Evolutionary conservation across 2,797 vertebrate genomes (phyloP).

Genomic region (Gymnothorax reevesii): DNA sequence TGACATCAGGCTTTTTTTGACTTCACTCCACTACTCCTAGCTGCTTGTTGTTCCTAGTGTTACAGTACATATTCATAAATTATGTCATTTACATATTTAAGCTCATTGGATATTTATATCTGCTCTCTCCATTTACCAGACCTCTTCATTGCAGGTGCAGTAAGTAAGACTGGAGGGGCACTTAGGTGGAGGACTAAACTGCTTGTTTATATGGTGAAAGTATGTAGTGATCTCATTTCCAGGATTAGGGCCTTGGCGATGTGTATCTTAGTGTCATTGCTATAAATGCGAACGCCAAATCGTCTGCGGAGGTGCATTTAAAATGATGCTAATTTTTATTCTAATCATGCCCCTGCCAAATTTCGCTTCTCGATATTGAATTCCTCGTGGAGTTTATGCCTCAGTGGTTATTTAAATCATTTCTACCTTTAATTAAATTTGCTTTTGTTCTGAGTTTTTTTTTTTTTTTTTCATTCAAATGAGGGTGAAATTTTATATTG

Average conservation of each 20-base stretch:
- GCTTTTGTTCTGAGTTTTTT: background rate
- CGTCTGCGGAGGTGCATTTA: background rate
- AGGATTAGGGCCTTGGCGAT: background rate
- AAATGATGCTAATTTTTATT: slow-evolving; percentile 1
- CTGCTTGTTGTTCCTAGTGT: background rate
- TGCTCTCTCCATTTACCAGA: background rate
- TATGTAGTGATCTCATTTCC: background rate
- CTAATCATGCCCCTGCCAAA: background rate
- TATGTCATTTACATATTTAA: background rate
- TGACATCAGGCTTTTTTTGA: background rate
- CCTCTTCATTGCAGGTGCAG: background rate
- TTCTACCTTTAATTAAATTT: background rate
- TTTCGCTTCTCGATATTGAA: slow-evolving; percentile 7
- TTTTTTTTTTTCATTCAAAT: background rate
- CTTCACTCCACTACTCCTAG: background rate
- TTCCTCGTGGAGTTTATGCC: background rate
- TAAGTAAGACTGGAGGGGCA: background rate
- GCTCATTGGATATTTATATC: background rate
- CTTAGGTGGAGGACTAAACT: background rate
- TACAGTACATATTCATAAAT: background rate
- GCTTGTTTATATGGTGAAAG: background rate
- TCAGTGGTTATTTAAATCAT: background rate
- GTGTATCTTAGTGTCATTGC: background rate
- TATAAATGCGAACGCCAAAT: background rate
- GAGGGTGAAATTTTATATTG: background rate